Evolutionary conservation across 2,888 invertebrate species (phyloP), one percentile per base, ranked within the genome.

Genomic region (Ommatoiulus sabulosus): DNA sequence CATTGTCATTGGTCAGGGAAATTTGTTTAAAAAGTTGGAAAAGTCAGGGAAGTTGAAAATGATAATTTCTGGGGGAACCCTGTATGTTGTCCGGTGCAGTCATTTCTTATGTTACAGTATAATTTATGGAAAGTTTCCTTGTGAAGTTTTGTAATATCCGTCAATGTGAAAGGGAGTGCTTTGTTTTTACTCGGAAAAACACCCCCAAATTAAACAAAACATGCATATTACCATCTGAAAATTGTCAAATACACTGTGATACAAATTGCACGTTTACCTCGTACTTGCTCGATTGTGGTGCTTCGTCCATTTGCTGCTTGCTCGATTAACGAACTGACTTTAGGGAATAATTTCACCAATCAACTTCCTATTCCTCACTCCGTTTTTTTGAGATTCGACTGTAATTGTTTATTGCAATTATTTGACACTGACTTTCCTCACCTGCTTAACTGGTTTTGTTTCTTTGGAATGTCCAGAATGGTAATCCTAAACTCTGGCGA

Each of bases 401-500:
- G 72, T 24, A 17, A n/a, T 72, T 72, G 24, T 72, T 72, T 72
- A 72, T 20, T 10, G 24, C 72, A 6, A 24, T 24, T 24, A 72
- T 24, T 72, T 24, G 72, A 72, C 72, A 72, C 72, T 72, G 24
- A 72, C 72, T 72, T 20, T 72, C 72, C 72, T 72, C 72, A 72
- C 72, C 72, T 72, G 72, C 72, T 72, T 72, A 72, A 57, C 43
- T 87, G 24, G 72, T 88, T 88, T 89, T 89, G 17, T 89, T 89
- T 89, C 84, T 89, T 89, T 89, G 88, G 88, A 87, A 89, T 87
- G 84, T 24, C 57, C 90, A 90, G 90, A 88, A 90, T 90, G 89
- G 88, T 90, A 90, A 90, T 90, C 90, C 89, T 90, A 90, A 90
- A 90, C 90, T 90, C 90, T 89, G 90, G 90, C 88, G 91, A 90